A percentile compares a stretch with the other conserved stretches of the same genome.
phyloP scores from a whole-genome alignment of 2,113 vertebrate genomes.

The Hyperopisus bebe region DNA sequence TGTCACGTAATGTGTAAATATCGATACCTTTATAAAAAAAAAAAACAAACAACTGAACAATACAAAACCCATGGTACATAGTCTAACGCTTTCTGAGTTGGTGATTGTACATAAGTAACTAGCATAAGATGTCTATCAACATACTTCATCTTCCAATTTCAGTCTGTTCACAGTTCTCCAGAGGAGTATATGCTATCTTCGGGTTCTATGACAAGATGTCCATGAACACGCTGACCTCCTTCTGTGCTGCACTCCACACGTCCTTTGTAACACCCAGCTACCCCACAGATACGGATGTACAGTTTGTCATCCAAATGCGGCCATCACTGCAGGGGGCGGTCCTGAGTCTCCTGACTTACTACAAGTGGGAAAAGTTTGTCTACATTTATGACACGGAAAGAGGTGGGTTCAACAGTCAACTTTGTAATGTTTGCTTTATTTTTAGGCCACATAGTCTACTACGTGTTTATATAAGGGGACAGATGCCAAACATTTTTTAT shows the following conservation, averaged over 20 bases:
- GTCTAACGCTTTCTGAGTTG: background rate
- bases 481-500: background rate
- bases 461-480: background rate
- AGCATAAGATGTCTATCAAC: slow-evolving; percentile 59
- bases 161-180: slow-evolving; percentile 47
- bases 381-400: slow-evolving; percentile 96
- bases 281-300: slow-evolving; percentile 86
- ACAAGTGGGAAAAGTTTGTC: slow-evolving; percentile 95
- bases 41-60: background rate
- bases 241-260: slow-evolving; percentile 72
- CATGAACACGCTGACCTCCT: background rate
- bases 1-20: background rate
- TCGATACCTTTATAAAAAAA: background rate
- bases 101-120: background rate
- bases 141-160: slow-evolving; percentile 82
- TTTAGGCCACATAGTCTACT: background rate
- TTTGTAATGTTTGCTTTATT: background rate
- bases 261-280: slow-evolving; percentile 96
- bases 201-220: slow-evolving; percentile 78
- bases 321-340: slow-evolving; percentile 81
- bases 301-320: slow-evolving; percentile 97
- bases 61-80: background rate
- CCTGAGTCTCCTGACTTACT: slow-evolving; percentile 80
- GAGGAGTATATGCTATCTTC: background rate
- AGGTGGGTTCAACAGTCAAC: slow-evolving; percentile 65